These are phyloP conservation scores for Tretioscincus oriximinensis DNA, from an alignment of 2,113 vertebrate genomes.

Conservation along the genomic window DNA sequence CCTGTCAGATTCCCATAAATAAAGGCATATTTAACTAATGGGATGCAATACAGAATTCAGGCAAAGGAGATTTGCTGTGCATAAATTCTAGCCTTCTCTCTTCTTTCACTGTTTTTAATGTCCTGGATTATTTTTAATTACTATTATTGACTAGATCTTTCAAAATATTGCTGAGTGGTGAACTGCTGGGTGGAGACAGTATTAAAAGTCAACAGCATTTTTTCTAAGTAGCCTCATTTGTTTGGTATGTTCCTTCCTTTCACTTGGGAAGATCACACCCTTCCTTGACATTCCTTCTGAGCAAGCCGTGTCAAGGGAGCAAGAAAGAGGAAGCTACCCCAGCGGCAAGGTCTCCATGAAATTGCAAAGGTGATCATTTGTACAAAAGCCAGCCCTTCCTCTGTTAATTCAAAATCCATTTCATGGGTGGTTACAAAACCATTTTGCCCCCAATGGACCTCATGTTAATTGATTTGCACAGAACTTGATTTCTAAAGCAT, in stretches of 20 bases:
- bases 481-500: slow-evolving; percentile 25
- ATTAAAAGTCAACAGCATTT: slow-evolving; percentile 53
- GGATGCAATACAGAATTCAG: not conserved
- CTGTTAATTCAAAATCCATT: slow-evolving; percentile 18
- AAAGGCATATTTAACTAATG: not conserved
- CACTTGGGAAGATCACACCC: slow-evolving; percentile 77
- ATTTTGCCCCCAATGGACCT: not conserved
- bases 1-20: not conserved
- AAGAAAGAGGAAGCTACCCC: slow-evolving; percentile 61
- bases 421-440: slow-evolving; percentile 16
- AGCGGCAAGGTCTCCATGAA: slow-evolving; percentile 68
- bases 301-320: slow-evolving; percentile 74
- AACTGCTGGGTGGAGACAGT: slow-evolving; percentile 68
- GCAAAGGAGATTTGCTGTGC: not conserved
- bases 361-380: slow-evolving; percentile 52
- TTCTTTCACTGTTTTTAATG: slow-evolving; percentile 56
- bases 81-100: slow-evolving; percentile 35
- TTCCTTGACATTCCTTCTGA: slow-evolving; percentile 67
- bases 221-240: slow-evolving; percentile 57
- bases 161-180: slow-evolving; percentile 68
- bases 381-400: slow-evolving; percentile 63
- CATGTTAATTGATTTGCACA: slow-evolving; percentile 13
- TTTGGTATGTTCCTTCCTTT: slow-evolving; percentile 77
- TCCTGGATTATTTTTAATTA: slow-evolving; percentile 52
- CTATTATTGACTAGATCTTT: slow-evolving; percentile 51